Evolutionary conservation across 2,113 vertebrate genomes (phyloP).

Genomic region (Triplophysa dalaica): DNA sequence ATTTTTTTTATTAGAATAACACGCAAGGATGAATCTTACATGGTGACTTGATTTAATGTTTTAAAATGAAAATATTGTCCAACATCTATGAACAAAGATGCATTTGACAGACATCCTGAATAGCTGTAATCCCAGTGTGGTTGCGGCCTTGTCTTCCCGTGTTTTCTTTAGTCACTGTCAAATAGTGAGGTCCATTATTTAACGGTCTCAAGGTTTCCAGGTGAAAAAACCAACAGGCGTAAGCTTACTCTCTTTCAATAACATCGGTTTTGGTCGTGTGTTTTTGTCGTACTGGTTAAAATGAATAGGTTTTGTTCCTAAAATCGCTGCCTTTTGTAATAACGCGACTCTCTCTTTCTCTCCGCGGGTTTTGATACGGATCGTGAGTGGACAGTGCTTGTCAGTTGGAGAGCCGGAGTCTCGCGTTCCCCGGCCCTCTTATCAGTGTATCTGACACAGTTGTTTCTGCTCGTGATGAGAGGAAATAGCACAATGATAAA

Average conservation of each 20-base stretch:
- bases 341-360: constrained; percentile 2
- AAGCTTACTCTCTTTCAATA: not conserved
- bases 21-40: too few relatives aligned
- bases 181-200: constrained; percentile 9
- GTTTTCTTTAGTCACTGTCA: constrained; percentile 16
- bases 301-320: constrained; percentile 30
- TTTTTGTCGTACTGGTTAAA: not conserved
- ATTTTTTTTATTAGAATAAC: too few relatives aligned
- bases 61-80: not conserved
- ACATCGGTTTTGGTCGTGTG: not conserved
- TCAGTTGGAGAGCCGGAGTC: constrained; percentile 51
- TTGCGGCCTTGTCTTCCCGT: not conserved
- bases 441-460: constrained; percentile 58
- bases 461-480: constrained; percentile 57
- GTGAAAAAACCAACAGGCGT: constrained; percentile 8
- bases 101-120: not conserved
- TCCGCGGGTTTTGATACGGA: constrained; percentile 54
- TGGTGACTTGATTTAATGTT: not conserved
- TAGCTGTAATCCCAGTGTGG: not conserved
- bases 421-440: constrained; percentile 47
- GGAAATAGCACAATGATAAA: constrained; percentile 60
- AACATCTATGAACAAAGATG: not conserved
- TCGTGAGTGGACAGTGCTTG: constrained; percentile 56
- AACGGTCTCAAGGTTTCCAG: not conserved
- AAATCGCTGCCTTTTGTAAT: constrained; percentile 20